These are phyloP conservation scores for Drosophila anceps DNA, from an alignment of 2,888 invertebrate genomes.

Conservation along the genomic window DNA sequence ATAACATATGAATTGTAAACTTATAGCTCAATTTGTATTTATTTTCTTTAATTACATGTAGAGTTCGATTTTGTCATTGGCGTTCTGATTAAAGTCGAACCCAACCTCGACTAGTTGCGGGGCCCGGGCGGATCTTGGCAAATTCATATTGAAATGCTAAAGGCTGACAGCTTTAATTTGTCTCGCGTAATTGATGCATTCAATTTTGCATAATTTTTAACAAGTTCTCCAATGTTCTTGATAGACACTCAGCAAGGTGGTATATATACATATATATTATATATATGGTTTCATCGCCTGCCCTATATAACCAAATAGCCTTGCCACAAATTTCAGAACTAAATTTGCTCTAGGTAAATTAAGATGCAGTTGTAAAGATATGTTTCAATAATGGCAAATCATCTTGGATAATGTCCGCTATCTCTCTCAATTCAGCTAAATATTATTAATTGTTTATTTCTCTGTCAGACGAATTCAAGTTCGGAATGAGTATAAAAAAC, in stretches of 20 bases:
- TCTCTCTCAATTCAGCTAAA: neutral
- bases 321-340: conserved; percentile 3
- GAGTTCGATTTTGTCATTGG: conserved; percentile 37
- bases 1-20: conserved; percentile 8
- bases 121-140: neutral
- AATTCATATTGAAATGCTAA: conserved; percentile 28
- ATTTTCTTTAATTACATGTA: conserved; percentile 29
- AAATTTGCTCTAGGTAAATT: conserved; percentile 25
- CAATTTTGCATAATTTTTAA: conserved; percentile 51
- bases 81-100: conserved; percentile 25
- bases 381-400: too few relatives aligned
- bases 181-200: conserved; percentile 32
- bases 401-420: too few relatives aligned
- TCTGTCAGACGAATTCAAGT: neutral
- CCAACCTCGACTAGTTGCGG: conserved; percentile 29
- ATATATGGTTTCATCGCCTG: conserved; percentile 7
- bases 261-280: neutral
- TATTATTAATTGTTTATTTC: neutral
- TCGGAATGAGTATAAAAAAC: neutral
- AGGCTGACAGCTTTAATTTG: conserved; percentile 30
- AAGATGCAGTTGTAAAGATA: neutral
- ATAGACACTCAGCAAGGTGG: neutral
- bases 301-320: conserved; percentile 29
- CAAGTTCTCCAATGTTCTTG: conserved; percentile 11
- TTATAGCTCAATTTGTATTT: conserved; percentile 11